Conservation (phyloP, 1,140 invertebrate species). For the Trichonephila clavipes region DNA sequence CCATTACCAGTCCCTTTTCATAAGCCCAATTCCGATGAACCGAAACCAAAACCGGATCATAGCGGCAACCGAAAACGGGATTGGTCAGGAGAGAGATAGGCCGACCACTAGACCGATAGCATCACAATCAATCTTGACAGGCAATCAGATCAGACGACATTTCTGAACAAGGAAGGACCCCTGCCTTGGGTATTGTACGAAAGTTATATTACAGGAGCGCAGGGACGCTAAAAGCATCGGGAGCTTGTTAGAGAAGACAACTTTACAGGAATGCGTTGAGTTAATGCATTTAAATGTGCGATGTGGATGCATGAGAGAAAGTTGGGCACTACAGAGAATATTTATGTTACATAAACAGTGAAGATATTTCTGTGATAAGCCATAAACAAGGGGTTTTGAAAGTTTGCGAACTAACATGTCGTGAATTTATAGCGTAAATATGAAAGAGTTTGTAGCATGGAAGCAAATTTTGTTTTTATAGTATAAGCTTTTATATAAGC, state of each 20-base stretch:
- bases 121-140: constrained; percentile 63
- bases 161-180: neutral
- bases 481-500: too few species aligned
- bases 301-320: neutral
- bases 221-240: neutral
- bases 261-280: neutral
- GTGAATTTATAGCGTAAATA: too few species aligned
- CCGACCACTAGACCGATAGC: constrained; percentile 48
- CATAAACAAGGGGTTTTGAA: too few species aligned
- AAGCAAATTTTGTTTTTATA: too few species aligned
- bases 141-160: constrained; percentile 56
- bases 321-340: neutral
- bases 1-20: constrained; percentile 62
- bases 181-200: constrained; percentile 14
- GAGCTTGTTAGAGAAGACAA: neutral
- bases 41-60: constrained; percentile 68
- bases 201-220: too few species aligned
- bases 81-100: constrained; percentile 52
- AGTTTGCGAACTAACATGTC: too few species aligned
- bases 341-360: neutral
- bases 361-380: neutral
- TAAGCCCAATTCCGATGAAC: constrained; percentile 49
- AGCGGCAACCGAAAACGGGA: constrained; percentile 32
- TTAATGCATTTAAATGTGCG: constrained; percentile 29
- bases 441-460: too few species aligned